These are phyloP conservation scores for Cynaeus angustus DNA, from an alignment of 2,888 invertebrate species.

Conservation along the genomic window DNA sequence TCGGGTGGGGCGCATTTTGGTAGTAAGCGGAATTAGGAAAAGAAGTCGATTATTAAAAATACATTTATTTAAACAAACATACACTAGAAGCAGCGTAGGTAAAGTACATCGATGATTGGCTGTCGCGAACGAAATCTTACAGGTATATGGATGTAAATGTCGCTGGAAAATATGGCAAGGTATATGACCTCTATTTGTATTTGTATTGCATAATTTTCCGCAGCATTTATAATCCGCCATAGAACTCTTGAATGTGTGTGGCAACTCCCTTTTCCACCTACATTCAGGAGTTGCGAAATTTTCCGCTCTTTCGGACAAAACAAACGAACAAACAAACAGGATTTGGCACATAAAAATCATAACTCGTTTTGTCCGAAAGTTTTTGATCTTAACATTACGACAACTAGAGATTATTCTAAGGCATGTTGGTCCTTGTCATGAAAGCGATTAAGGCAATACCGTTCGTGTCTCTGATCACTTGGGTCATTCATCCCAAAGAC, in stretches of 20 bases:
- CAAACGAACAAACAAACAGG: conserved; percentile 20
- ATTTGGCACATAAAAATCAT: conserved; percentile 43
- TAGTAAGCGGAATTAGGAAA: too few species aligned
- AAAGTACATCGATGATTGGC: conserved; percentile 55
- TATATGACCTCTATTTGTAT: too few species aligned
- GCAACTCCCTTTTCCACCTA: conserved; percentile 1
- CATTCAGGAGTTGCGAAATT: conserved; percentile 9
- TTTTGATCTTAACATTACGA: conserved; percentile 25
- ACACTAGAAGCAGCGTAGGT: conserved; percentile 55
- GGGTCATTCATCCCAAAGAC: conserved; percentile 82
- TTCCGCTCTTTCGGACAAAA: conserved; percentile 30
- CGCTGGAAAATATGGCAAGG: conserved; percentile 10
- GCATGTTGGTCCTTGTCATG: conserved; percentile 69
- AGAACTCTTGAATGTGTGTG: conserved; percentile 12
- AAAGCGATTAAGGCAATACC: conserved; percentile 61
- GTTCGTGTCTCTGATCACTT: conserved; percentile 40
- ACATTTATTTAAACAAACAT: conserved; percentile 57
- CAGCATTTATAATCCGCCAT: neutral
- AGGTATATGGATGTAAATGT: conserved; percentile 9
- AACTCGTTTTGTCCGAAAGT: conserved; percentile 28
- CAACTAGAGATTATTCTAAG: conserved; percentile 61
- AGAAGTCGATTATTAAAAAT: conserved; percentile 53
- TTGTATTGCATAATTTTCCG: too few species aligned
- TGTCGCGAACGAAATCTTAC: conserved; percentile 53
- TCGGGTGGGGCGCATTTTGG: conserved; percentile 1